phyloP scores from a whole-genome alignment of 2,888 invertebrate species.

The Tinea trinotella region DNA sequence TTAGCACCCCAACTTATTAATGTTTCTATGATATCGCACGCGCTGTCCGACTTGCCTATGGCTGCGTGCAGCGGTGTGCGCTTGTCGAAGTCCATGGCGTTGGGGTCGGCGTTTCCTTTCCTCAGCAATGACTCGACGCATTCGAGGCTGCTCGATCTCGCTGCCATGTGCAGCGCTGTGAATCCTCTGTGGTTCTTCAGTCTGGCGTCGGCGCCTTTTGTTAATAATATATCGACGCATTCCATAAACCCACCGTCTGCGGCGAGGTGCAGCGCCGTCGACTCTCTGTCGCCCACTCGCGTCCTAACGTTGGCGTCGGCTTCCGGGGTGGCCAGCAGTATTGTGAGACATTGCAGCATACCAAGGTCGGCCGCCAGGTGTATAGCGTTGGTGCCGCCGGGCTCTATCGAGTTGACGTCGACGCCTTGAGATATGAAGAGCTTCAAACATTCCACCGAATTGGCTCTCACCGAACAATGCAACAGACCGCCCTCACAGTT shows the following conservation, averaged over 20 bases:
- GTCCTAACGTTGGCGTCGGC: conserved; percentile 80
- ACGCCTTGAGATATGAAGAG: conserved; percentile 83
- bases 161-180: conserved; percentile 88
- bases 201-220: conserved; percentile 82
- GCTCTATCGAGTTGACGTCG: conserved; percentile 81
- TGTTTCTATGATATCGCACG: conserved; percentile 85
- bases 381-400: conserved; percentile 83
- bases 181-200: conserved; percentile 84
- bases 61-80: conserved; percentile 88
- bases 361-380: conserved; percentile 88
- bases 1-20: conserved; percentile 85
- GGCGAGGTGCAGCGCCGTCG: conserved; percentile 87
- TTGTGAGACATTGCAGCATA: conserved; percentile 80
- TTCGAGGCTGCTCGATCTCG: conserved; percentile 83
- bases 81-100: conserved; percentile 85
- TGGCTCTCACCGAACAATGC: conserved; percentile 89
- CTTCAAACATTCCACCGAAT: conserved; percentile 84
- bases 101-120: conserved; percentile 83
- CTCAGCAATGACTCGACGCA: conserved; percentile 84
- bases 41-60: conserved; percentile 85
- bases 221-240: conserved; percentile 81
- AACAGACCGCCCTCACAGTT: conserved; percentile 83
- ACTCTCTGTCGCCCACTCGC: conserved; percentile 79
- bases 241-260: conserved; percentile 90
- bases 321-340: conserved; percentile 81